Base-by-base conservation (phyloP, 1,140 invertebrate genomes). In the Ruditapes philippinarum region DNA sequence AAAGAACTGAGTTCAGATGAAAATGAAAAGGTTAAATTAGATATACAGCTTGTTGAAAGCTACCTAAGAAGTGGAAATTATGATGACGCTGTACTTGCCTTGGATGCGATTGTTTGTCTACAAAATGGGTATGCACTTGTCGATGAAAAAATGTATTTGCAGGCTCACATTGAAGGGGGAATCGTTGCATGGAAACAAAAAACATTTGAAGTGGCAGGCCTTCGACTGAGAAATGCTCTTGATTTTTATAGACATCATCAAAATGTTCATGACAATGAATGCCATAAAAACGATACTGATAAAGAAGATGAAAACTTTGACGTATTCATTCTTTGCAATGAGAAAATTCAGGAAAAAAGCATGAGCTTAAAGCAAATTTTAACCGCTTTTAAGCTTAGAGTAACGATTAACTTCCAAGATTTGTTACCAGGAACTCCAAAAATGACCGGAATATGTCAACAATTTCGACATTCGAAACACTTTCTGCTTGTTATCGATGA, bases 291-390 rank as follows among this genome's bases (percentile, higher is more conserved):
- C 31, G 25, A 82, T 14, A 31, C 0, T 28, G 33, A 38, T 31
- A 19, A n/a, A n/a, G 19, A 57, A 9, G 40, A 65, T 11, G 25
- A 38, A 36, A 36, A 31, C 5, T 70, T 31, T 42, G 42, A 49
- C 22, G 33, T 83, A 31, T 83, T 45, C 22, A 70, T 83, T 49
- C n/a, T 83, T 14, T 83, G 81, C 36, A 60, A 83, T 38, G 22
- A n/a, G 3, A 28, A 83, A 0, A 33, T 0, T n/a, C 42, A 33
- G 25, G 81, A 83, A 28, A 51, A 68, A 19, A 45, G 42, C n/a
- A 31, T 17, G 28, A 68, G 45, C n/a, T n/a, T 83, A 17, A 38
- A 49, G 22, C 12, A 28, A 25, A 70, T 49, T 25, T 17, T 83
- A 12, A 31, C 14, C 1, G 7, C 0, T 25, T 0, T 70, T 7